A percentile compares a stretch with the other conserved stretches of the same genome.
Evolutionary conservation across 2,113 vertebrate species (phyloP).

Genomic region (Merops nubicus): DNA sequence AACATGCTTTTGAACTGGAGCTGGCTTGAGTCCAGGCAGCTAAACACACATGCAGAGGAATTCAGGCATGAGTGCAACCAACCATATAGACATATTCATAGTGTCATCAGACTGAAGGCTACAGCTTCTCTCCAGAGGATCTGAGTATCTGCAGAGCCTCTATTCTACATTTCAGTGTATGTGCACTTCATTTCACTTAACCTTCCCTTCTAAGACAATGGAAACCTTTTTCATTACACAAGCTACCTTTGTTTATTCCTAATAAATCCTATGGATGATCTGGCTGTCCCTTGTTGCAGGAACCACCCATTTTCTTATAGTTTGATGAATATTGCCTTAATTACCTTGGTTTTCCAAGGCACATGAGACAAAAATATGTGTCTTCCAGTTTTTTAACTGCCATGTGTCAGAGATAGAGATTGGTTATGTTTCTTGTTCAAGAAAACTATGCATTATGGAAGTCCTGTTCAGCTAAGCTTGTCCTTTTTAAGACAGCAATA

Average conservation of each 20-base stretch:
- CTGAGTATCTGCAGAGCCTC: not conserved
- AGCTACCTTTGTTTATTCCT: not conserved
- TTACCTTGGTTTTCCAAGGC: not conserved
- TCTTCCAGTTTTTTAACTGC: not conserved
- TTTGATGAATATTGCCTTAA: not conserved
- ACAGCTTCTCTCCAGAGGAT: not conserved
- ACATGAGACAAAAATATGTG: not conserved
- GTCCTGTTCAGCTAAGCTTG: not conserved
- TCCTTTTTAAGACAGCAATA: not conserved
- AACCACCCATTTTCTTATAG: not conserved
- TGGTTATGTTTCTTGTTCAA: not conserved
- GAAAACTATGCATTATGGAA: not conserved
- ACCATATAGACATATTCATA: rapidly evolving
- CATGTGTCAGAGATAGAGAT: not conserved
- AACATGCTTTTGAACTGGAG: not conserved
- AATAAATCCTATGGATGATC: not conserved
- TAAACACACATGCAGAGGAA: not conserved
- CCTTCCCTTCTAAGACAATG: not conserved
- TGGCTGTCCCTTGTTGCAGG: not conserved
- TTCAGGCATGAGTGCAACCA: not conserved
- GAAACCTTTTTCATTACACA: not conserved
- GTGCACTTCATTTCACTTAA: not conserved
- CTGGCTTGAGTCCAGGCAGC: constrained; percentile 11
- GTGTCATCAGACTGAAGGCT: not conserved
- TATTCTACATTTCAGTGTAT: not conserved